Evolutionary conservation across 2,888 invertebrate genomes (phyloP), one percentile per base, ranked within the genome.

Genomic region (Dryococelus australis): DNA sequence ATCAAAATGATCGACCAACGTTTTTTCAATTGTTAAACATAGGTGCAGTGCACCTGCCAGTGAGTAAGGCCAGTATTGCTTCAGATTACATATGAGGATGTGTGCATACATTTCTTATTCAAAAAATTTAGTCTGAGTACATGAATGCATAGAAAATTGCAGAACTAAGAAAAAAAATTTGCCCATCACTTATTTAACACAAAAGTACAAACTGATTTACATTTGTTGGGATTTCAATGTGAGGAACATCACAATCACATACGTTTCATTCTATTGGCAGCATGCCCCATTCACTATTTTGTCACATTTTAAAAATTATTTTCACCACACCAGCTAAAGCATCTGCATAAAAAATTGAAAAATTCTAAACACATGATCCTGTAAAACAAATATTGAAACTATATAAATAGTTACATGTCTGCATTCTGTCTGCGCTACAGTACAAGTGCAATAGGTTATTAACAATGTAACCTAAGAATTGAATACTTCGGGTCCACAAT

Each of bases 231-330:
- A n/a, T 65, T 12, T 65, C n/a, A 65, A 65, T 65, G 65, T 65
- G 65, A 65, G 65, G 65, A 65, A 65, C 65, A 65, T 24, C 65
- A 65, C 65, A 65, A 65, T 65, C 65, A 65, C 65, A 65, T 65
- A 65, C 24, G 65, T 65, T 65, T 65, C 65, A 65, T 8, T 65
- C 8, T 24, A 47, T 16, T 47, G 10, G 47, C 16, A 16, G 47
- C 47, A 47, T 47, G 47, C 47, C 47, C n/a, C n/a, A 65, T 65
- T 65, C 65, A 65, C 16, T 65, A 24, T n/a, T 51, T 20, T 65
- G 20, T 65, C 2, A 8, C 16, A 20, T n/a, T 16, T 65, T 65
- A n/a, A 16, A n/a, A 65, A 0, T 65, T 12, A 65, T 24, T 65
- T 65, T 65, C 24, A n/a, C 65, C n/a, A 65, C 24, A 24, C 16